Percentiles rank a stretch among this genome's conserved stretches.
Evolutionary conservation across 2,888 invertebrate genomes (phyloP).

Genomic region (Caenorhabditis uteleia): DNA sequence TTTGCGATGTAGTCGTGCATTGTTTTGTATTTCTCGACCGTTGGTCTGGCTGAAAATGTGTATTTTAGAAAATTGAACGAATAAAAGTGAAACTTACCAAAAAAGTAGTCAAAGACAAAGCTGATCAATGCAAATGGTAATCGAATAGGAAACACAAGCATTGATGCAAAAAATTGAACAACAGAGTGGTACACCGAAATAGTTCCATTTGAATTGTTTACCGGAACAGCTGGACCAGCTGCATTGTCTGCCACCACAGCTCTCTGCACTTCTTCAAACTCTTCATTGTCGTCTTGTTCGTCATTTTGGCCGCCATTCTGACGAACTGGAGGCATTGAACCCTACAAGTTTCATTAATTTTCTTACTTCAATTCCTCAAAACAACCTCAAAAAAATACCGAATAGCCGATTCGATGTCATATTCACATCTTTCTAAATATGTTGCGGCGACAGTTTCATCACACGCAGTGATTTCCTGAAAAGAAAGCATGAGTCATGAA

Average conservation of each 20-base stretch:
- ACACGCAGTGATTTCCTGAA: slow-evolving; percentile 33
- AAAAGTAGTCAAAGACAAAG: slow-evolving; percentile 15
- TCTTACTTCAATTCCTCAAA: too few species aligned
- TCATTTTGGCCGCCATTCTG: too few species aligned
- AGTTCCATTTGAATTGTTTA: not conserved
- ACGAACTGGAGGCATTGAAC: too few species aligned
- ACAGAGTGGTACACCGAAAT: slow-evolving; percentile 17
- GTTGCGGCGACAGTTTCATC: slow-evolving; percentile 8
- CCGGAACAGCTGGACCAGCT: not conserved
- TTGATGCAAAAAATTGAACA: slow-evolving; percentile 15
- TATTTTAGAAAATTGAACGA: slow-evolving; percentile 1
- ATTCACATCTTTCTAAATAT: slow-evolving; percentile 15
- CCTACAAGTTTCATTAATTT: too few species aligned
- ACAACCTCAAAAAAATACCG: slow-evolving; percentile 30
- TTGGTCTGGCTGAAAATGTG: too few species aligned
- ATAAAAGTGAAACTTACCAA: slow-evolving; percentile 6
- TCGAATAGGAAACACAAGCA: slow-evolving; percentile 25
- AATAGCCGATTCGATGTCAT: slow-evolving; percentile 26
- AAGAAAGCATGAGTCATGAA: not conserved
- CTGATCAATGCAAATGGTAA: slow-evolving; percentile 19
- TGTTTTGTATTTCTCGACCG: not conserved
- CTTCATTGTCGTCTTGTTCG: not conserved
- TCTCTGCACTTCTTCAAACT: not conserved
- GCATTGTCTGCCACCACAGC: not conserved
- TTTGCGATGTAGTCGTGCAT: slow-evolving; percentile 11